Base-by-base conservation (phyloP, 1,140 invertebrate species). In the Copidosoma floridanum region DNA sequence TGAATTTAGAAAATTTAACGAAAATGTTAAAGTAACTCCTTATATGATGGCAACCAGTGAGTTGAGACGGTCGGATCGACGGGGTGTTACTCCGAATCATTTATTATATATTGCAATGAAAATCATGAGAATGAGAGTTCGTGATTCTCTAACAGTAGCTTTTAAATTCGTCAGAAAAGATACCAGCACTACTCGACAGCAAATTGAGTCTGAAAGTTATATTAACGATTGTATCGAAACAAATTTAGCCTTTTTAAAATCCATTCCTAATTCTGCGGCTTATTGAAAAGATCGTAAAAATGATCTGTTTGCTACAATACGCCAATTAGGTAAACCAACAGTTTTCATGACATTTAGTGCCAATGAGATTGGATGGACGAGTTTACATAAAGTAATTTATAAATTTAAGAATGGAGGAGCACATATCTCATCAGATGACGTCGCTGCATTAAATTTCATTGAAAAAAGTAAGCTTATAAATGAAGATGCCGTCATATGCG, bases 401-500 rank as follows among this genome's bases (percentile, higher is more conserved):
- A 76, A 76, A 66, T 65, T 78, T 69, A 63, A 70, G 57, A 59
- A 80, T 38, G 65, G 66, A 43, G 59, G 50, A n/a, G 43, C 43
- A 38, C 57, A 58, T 41, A 66, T 74, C 47, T 46, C 65, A 18
- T 52, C 67, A 48, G 67, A 63, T 56, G 65, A 72, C 43, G 43
- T 65, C 23, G 54, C 66, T 52, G 65, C 62, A 51, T 50, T 79
- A 21, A 8, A 65, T 51, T 71, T 46, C 60, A 56, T 69, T 6
- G 44, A 70, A 41, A 76, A 74, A 65, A 50, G 38, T 48, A 61
- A 53, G 46, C 57, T 80, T 23, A 53, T 81, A 0, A 76, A 78
- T 66, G 70, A 75, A 62, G 80, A 81, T 69, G 70, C 79, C 6
- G 75, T 80, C 24, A 80, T 74, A 7, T 81, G 78, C 62, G 72